Evolutionary conservation across 1,140 invertebrate species (phyloP), one percentile per base, ranked within the genome.

Genomic region (Halesus radiatus): DNA sequence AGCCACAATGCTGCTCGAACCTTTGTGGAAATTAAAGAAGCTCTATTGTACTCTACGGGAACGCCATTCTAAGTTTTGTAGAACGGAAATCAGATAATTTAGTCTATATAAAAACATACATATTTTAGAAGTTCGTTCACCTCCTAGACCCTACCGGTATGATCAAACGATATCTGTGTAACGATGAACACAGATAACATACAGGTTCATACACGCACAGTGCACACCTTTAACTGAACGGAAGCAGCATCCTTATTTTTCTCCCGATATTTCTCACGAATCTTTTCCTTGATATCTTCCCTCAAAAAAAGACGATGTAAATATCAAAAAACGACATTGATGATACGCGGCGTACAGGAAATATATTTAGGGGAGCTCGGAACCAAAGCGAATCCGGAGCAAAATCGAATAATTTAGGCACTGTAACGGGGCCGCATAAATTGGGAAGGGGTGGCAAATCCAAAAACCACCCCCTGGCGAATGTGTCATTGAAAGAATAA

Each of bases 371-470:
- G 37, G 20, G 37, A 22, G n/a, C 22, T 26, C 23, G 37, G 66
- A 20, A 50, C 37, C 32, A 20, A 16, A 45, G 37, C 29, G 37
- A 20, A 70, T 70, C 22, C 66, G 37, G 66, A 70, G 37, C 6
- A 50, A 52, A 70, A 70, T 70, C 66, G 66, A 70, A 70, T 70
- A 70, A 70, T 70, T 70, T 70, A 70, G 22, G 66, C 66, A 20
- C 16, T 20, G 66, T 66, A 45, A 70, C 66, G 37, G 15, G 37
- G 16, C 16, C 22, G 37, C 29, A 70, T 70, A 70, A 70, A 70
- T 70, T 70, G 66, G 37, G 22, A 18, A 22, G 37, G 66, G 37
- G 66, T 20, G 37, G n/a, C 4, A 50, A 70, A 50, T 70, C 66
- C 29, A n/a, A 70, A 70, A 60, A 66, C 62, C 66, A 22, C 23